Base-by-base conservation (phyloP, 2,797 vertebrate species). In the Myotis daubentonii region DNA sequence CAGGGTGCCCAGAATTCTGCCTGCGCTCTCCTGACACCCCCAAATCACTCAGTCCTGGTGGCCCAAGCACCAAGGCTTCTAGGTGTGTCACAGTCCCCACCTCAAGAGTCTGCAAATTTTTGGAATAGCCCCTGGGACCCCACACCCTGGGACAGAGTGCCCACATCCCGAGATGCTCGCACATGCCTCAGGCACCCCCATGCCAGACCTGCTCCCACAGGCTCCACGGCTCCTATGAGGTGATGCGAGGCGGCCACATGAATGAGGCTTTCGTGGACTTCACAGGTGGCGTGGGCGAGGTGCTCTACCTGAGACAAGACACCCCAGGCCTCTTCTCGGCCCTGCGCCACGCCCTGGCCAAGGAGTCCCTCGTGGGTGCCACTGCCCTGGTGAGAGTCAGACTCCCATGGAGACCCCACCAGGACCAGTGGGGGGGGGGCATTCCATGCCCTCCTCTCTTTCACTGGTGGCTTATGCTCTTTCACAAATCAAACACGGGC, bases 241-340 rank as follows among this genome's bases (percentile, higher is more conserved):
- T 98, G 8, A 98, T 99, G 93, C 92, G 97, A 3, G 98, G 99
- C 0, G 99, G 99, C 66, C 99, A 97, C 97, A 98, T 99, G 76
- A 99, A 98, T 0, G 99, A 99, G 94, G 99, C 99, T 9, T 99
- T 99, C 94, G 99, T 99, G 97, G 99, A 99, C 97, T 99, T 99
- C 97, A 99, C 99, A 0, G 99, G 99, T 0, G 99, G 99, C 0
- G 98, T 99, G 23, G 98, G 98, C 1, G 99, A 99, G 97, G 98
- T 94, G 3, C 98, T 98, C 70, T 90, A 95, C 41, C 97, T 99
- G 53, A 94, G 97, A 28, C 82, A 83, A 1, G 57, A 91, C 68
- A 98, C 97, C 2, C 75, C 97, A 0, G 97, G 98, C 10, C 98
- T 99, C 90, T 99, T 98, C 96, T 89, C 98, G 4, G 97, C 98